Base-by-base conservation (phyloP, 2,113 vertebrate genomes). In the Brachypteracias leptosomus region DNA sequence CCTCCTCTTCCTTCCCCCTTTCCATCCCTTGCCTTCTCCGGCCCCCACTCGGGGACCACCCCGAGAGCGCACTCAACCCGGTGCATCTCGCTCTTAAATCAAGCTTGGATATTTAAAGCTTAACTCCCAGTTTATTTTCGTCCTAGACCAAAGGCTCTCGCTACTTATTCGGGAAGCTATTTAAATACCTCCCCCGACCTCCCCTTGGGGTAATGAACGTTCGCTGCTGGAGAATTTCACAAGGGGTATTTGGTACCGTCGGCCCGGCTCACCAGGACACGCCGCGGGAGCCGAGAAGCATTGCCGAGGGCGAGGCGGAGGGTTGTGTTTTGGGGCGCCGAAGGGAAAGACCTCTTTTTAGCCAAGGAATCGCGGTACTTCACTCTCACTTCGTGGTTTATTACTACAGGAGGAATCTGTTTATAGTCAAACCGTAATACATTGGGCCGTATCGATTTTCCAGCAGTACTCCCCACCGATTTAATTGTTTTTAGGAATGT, bases 401-500 rank as follows among this genome's bases (percentile, higher is more conserved):
- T 91, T 91, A 70, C 94, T 58, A 49, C 67, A 29, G 91, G 59
- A 94, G 89, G 91, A 94, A 95, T 85, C 91, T 94, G 94, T 88
- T 94, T 89, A 88, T 91, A 95, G 95, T 89, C 91, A 93, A 94
- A 89, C 85, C 57, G 58, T 85, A 82, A 80, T 95, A 85, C 93
- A 49, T 22, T 38, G 95, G 95, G 78, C 89, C 89, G 59, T 85
- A 94, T 94, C 81, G 94, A 96, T 96, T 95, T 91, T 94, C 92
- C 85, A 80, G 90, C 91, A 62, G 82, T 52, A 85, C 93, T 97
- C 89, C 93, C 93, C 88, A 94, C 93, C 85, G 94, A 70, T 95
- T 90, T 95, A 95, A 96, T 93, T 95, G 95, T 96, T 97, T 96
- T 96, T 94, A 93, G 93, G 93, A 85, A 96, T 85, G 94, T 93